phyloP scores from a whole-genome alignment of 2,888 invertebrate genomes.

The Chromoteleia sp. region DNA sequence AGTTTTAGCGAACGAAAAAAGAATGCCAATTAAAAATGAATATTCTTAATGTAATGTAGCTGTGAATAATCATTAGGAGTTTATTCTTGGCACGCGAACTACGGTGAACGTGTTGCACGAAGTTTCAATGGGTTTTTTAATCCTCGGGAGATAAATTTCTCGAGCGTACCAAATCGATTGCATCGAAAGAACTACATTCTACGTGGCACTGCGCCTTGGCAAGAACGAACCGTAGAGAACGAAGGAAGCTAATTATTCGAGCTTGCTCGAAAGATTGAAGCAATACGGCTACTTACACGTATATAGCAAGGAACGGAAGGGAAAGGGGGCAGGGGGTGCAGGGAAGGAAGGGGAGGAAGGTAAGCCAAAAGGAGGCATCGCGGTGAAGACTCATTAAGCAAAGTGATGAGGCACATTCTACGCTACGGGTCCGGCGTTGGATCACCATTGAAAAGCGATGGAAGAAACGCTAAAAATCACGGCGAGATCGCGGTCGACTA shows the following conservation, averaged over 20 bases:
- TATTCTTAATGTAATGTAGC: constrained; percentile 12
- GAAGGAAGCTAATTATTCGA: constrained; percentile 69
- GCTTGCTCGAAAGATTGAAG: constrained; percentile 64
- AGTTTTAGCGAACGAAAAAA: neutral
- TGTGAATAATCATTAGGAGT: constrained; percentile 31
- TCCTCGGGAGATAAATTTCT: constrained; percentile 32
- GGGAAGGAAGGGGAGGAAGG: constrained; percentile 4
- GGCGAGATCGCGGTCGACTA: constrained; percentile 58
- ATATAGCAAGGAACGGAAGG: constrained; percentile 7
- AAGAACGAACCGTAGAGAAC: constrained; percentile 61
- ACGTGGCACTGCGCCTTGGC: constrained; percentile 32
- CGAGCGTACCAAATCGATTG: constrained; percentile 49
- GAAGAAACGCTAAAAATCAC: constrained; percentile 61
- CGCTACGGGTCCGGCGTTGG: constrained; percentile 68
- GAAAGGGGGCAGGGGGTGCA: neutral
- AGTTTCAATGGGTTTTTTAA: constrained; percentile 39
- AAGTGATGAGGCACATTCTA: constrained; percentile 77
- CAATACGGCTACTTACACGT: constrained; percentile 62
- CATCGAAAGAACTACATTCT: constrained; percentile 49
- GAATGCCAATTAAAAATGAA: constrained; percentile 3
- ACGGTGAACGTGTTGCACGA: neutral
- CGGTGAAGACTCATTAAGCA: constrained; percentile 75
- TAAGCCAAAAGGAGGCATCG: constrained; percentile 54
- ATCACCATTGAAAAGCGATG: constrained; percentile 54
- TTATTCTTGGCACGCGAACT: constrained; percentile 19